Evolutionary conservation across 2,797 vertebrate species (phyloP), one percentile per base, ranked within the genome.

Genomic region (Paguma larvata): DNA sequence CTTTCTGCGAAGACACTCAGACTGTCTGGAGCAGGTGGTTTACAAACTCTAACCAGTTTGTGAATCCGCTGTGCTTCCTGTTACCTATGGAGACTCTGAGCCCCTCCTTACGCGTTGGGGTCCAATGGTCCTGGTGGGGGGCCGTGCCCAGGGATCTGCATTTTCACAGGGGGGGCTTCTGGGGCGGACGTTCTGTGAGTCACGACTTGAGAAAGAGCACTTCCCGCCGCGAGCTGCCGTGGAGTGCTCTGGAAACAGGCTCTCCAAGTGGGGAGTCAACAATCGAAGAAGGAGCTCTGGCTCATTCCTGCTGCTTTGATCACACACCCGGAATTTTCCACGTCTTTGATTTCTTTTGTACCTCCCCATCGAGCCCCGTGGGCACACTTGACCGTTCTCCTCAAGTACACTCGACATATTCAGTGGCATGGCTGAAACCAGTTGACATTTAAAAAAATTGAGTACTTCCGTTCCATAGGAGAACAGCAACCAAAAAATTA

Each of bases 391-490:
- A 38, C 25, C 59, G 23, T 48, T 53, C 68, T 84, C 32, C 18
- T 53, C 14, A 23, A 51, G 59, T 48, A 3, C 51, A 46, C 6
- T 67, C 90, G 16, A 56, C 25, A 30, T 72, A 90, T 92, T 83
- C 63, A 82, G 56, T n/a, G 46, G 11, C 62, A 9, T 53, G 44
- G 34, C 30, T 87, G 21, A 80, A 87, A 88, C 7, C 41, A 34
- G n/a, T 16, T 30, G 48, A 73, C 9, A 51, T 80, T 65, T 44
- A 5, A 83, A 78, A 78, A 53, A 77, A 46, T 34, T 72, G 79
- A 92, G 63, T 79, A 27, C 12, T 92, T 96, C 86, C n/a, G 46
- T 92, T 96, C 86, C n/a, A 53, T 83, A 62, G 59, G 14, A 48
- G 51, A 63, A 25, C 46, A 75, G 44, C 34, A 56, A 16, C 34